Base-by-base conservation (phyloP, 2,888 invertebrate species). In the Yponomeuta plumbellus region DNA sequence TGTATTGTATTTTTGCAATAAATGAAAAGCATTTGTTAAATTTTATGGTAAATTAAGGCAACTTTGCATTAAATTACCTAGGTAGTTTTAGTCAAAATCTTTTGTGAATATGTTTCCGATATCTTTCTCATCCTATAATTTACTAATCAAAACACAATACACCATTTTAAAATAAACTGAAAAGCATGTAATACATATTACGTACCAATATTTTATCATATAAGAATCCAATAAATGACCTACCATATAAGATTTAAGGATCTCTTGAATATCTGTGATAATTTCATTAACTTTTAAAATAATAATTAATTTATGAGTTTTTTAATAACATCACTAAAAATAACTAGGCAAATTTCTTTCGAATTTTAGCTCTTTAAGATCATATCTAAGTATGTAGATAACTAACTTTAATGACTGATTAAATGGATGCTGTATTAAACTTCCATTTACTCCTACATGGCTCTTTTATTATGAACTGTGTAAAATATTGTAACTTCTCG, bases 191-290 rank as follows among this genome's bases (percentile, higher is more conserved):
- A 56, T 65, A 64, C 23, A 22, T 23, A 39, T 13, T 13, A 13
- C 26, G 11, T 57, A 64, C 10, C 52, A 44, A 23, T 26, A 61
- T 10, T 39, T 44, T 64, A 64, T 23, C 20, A 56, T 56, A 56
- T 59, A 65, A 66, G 44, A 40, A 40, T 66, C 22, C 66, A 66
- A 79, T 79, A 66, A 70, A 67, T 82, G 80, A 83, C 77, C 82
- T 89, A 89, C 83, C 80, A 84, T 75, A 76, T 90, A 90, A 88
- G 88, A 81, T 85, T 84, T 75, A 80, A 88, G 85, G 90, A 91
- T 91, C 91, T 90, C 91, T 86, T 81, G 87, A 85, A 86, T 81
- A 88, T 88, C 90, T 91, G 90, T 91, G 91, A 91, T 91, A 91
- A 86, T 80, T 81, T 78, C 83, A 88, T 66, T 67, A 67, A 86